Evolutionary conservation across 2,113 vertebrate species (phyloP).

Genomic region (Mastomys coucha): DNA sequence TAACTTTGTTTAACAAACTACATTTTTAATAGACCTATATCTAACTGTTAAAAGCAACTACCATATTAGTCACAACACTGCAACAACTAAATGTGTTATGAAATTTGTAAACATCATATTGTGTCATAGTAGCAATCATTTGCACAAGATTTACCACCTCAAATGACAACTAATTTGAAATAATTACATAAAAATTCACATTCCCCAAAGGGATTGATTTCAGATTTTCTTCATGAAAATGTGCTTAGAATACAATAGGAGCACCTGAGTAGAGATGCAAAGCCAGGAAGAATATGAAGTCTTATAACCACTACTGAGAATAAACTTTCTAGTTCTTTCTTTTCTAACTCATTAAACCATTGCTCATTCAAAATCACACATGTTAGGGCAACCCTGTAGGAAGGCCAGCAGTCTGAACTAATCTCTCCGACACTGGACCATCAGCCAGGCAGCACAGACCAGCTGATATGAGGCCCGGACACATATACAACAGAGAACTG

Average conservation of each 20-base stretch:
- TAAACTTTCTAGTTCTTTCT: background rate
- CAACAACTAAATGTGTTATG: background rate
- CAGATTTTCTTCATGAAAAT: constrained; percentile 27
- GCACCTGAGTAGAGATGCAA: background rate
- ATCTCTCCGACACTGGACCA: too few species aligned
- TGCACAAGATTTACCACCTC: constrained; percentile 35
- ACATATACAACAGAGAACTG: too few species aligned
- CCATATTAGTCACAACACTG: background rate
- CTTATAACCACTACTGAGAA: background rate
- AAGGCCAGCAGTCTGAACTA: too few species aligned
- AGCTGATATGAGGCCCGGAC: too few species aligned
- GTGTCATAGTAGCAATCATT: background rate
- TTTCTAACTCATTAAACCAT: constrained; percentile 7
- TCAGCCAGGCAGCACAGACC: too few species aligned
- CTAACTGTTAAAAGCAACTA: constrained; percentile 49
- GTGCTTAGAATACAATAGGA: background rate
- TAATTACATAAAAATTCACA: constrained; percentile 1
- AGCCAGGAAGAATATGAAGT: background rate
- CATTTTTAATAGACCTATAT: background rate
- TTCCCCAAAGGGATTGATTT: background rate
- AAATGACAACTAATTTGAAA: constrained; percentile 35
- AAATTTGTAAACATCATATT: constrained; percentile 12
- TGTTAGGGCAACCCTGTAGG: background rate
- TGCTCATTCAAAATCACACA: constrained; percentile 37
- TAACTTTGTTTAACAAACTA: constrained; percentile 54